Percentiles rank a stretch among this genome's conserved stretches.
These are phyloP conservation scores for Tinea trinotella DNA, from an alignment of 2,888 invertebrate genomes.

Conservation along the genomic window DNA sequence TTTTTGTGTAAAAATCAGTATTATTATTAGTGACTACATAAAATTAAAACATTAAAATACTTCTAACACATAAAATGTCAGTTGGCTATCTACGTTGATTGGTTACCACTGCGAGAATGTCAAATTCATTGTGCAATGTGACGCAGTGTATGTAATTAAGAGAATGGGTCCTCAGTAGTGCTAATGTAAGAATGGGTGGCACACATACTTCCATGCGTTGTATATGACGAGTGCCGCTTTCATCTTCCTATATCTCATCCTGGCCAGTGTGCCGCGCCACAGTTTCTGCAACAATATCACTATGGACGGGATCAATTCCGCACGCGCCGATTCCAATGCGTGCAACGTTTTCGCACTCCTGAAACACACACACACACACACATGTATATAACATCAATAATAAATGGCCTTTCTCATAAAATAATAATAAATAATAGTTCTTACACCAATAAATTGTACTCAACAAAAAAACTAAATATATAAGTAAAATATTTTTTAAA, in stretches of 20 bases:
- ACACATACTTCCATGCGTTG: conserved; percentile 79
- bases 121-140: conserved; percentile 10
- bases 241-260: conserved; percentile 87
- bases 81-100: too few relatives aligned
- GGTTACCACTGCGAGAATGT: too few relatives aligned
- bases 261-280: conserved; percentile 87
- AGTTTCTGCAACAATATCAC: conserved; percentile 95
- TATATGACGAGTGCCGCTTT: conserved; percentile 88
- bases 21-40: too few relatives aligned
- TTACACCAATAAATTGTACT: not conserved
- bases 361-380: conserved; percentile 19
- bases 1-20: too few relatives aligned
- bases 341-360: conserved; percentile 91
- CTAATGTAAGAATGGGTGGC: too few relatives aligned
- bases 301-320: conserved; percentile 90
- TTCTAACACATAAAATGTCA: too few relatives aligned
- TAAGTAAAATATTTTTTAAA: too few relatives aligned
- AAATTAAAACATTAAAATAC: too few relatives aligned
- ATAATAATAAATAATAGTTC: too few relatives aligned
- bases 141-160: too few relatives aligned
- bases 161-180: too few relatives aligned
- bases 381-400: not conserved
- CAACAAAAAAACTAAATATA: not conserved
- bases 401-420: not conserved
- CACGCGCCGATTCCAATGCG: conserved; percentile 87